Base-by-base conservation (phyloP, 92 coral and sea anemone genomes). In the Epizoanthus illoricatus region DNA sequence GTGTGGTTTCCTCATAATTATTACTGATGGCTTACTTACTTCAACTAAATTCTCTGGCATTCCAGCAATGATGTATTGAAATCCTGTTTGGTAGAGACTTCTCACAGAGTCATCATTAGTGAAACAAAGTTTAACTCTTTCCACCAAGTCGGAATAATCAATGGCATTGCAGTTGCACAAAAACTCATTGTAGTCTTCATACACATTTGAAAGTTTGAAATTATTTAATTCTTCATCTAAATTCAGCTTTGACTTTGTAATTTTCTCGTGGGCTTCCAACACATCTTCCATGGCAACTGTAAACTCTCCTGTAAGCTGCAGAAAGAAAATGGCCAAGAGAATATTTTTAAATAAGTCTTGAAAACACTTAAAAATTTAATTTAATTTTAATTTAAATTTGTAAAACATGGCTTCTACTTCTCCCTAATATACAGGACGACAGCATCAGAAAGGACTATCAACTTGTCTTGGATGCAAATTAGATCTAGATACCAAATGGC, bases 101-200 rank as follows among this genome's bases (percentile, higher is more conserved):
- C 65, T 84, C 12, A 84, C 80, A 79, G 45, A 43, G 21, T 74
- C 68, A 86, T 93, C 90, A 40, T 81, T 47, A 45, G 67, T 75
- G 61, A 93, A 91, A 55, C 83, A 84, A 42, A 84, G 65, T 36
- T 76, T 60, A 3, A 93, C 92, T 65, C 85, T 84, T 55, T 81
- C 84, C 59, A 88, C 84, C 47, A 93, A 24, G 64, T 91, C 97
- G 1, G 91, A 84, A 85, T 86, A 93, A 81, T 93, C 97, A 72
- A 90, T 74, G 4, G 94, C 92, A 81, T 93, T 90, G 83, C 94
- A 91, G 84, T 93, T 84, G 5, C 57, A 72, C 80, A 93, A 85
- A 71, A 93, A 91, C 45, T 86, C 79, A 65, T 74, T 78, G 71
- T 93, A 93, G 24, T 72, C 85, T 67, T 83, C 65, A 16, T 66